These are phyloP conservation scores for Amphiprion percula DNA, from an alignment of 2,113 vertebrate species.

Conservation along the genomic window DNA sequence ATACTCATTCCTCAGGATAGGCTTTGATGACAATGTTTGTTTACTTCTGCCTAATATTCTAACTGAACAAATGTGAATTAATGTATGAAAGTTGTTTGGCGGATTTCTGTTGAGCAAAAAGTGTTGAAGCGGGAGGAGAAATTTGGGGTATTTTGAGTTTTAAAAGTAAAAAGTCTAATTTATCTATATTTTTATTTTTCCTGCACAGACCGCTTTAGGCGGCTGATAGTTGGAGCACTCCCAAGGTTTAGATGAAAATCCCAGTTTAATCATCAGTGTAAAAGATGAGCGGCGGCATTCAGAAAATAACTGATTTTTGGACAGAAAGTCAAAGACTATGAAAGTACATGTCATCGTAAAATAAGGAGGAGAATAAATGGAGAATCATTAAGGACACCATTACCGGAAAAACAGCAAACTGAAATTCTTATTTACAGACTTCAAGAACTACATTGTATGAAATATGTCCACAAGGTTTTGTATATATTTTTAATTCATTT, in stretches of 20 bases:
- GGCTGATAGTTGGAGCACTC: slow-evolving; percentile 4
- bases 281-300: background rate
- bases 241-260: slow-evolving; percentile 4
- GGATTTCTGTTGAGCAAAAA: slow-evolving; percentile 7
- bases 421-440: no score
- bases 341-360: no score
- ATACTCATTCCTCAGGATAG: slow-evolving; percentile 22
- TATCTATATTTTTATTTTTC: background rate
- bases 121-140: background rate
- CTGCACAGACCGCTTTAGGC: slow-evolving; percentile 12
- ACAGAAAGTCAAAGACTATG: no score
- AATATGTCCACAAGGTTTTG: no score
- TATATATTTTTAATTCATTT: no score
- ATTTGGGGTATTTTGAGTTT: background rate
- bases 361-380: no score
- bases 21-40: slow-evolving; percentile 44
- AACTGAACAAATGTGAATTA: slow-evolving; percentile 34
- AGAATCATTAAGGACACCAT: no score
- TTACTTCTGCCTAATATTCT: slow-evolving; percentile 39
- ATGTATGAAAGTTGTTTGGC: slow-evolving; percentile 14
- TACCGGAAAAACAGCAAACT: no score
- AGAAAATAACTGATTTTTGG: background rate
- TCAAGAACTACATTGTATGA: no score
- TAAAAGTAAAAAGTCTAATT: background rate
- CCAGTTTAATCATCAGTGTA: background rate